phyloP scores from a whole-genome alignment of 2,888 invertebrate genomes.

The Drosophila eohydei region DNA sequence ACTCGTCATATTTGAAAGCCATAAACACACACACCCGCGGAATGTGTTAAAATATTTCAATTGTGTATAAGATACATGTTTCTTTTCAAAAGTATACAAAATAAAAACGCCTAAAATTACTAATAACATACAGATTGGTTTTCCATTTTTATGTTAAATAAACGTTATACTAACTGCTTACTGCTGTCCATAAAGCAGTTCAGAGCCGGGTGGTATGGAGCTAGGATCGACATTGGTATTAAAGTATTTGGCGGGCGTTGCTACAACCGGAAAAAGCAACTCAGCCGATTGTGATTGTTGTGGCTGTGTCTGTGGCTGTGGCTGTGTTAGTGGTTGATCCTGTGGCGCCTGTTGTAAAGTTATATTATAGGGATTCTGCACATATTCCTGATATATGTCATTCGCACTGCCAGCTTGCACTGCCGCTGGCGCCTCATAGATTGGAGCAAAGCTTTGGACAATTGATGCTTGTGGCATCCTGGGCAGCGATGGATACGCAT shows the following conservation, averaged over 20 bases:
- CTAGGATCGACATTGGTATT: conserved; percentile 86
- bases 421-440: conserved; percentile 57
- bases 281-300: conserved; percentile 14
- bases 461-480: conserved; percentile 81
- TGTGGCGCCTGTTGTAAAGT: conserved; percentile 81
- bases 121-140: not conserved
- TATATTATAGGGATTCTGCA: conserved; percentile 84
- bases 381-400: conserved; percentile 84
- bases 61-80: conserved; percentile 21
- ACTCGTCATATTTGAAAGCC: conserved; percentile 19
- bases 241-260: conserved; percentile 88
- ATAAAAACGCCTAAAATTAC: conserved; percentile 34
- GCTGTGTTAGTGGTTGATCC: conserved; percentile 47
- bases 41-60: conserved; percentile 52
- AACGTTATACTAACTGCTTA: conserved; percentile 52
- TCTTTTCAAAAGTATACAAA: conserved; percentile 39
- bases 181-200: conserved; percentile 87
- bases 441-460: conserved; percentile 83
- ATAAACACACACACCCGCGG: conserved; percentile 47
- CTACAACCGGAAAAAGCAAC: conserved; percentile 67
- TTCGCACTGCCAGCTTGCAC: conserved; percentile 38
- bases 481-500: conserved; percentile 82
- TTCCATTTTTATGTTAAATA: conserved; percentile 5
- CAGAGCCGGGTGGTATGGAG: conserved; percentile 87
- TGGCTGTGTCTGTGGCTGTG: conserved; percentile 29